phyloP scores from a whole-genome alignment of 2,113 vertebrate genomes.

The Equus przewalskii region DNA sequence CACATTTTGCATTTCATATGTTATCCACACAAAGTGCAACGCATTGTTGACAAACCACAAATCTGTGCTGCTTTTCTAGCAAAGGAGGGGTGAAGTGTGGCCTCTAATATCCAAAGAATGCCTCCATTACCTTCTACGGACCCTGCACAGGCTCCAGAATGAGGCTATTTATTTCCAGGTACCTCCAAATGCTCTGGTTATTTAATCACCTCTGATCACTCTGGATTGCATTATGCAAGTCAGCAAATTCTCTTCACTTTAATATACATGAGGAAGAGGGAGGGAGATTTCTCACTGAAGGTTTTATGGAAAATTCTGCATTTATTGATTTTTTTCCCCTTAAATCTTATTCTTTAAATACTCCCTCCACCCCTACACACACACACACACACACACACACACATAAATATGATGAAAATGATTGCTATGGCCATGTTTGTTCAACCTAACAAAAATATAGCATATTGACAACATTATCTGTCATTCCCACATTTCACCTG shows the following conservation, averaged over 20 bases:
- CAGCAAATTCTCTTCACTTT: slow-evolving; percentile 86
- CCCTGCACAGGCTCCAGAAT: slow-evolving; percentile 60
- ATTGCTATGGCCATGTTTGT: slow-evolving; percentile 84
- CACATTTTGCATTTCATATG: background rate
- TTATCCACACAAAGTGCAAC: background rate
- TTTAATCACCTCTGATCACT: slow-evolving; percentile 87
- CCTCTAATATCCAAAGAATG: slow-evolving; percentile 58
- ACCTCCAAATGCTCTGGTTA: slow-evolving; percentile 80
- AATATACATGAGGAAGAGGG: slow-evolving; percentile 88
- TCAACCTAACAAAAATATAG: slow-evolving; percentile 86
- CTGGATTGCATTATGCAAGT: slow-evolving; percentile 85
- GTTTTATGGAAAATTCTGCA: slow-evolving; percentile 86
- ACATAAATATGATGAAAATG: slow-evolving; percentile 75
- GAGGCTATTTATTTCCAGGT: slow-evolving; percentile 82
- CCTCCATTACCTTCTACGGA: slow-evolving; percentile 45
- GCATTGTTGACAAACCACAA: background rate
- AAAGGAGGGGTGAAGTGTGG: background rate
- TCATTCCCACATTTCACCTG: slow-evolving; percentile 88
- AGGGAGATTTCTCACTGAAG: slow-evolving; percentile 86
- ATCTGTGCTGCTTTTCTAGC: background rate
- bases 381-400: background rate
- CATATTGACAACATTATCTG: slow-evolving; percentile 87
- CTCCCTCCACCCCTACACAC: background rate
- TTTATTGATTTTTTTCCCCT: slow-evolving; percentile 86
- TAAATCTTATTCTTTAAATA: slow-evolving; percentile 84